These are phyloP conservation scores for Sarcophaga subvicina DNA, from an alignment of 2,888 invertebrate species.

Conservation along the genomic window DNA sequence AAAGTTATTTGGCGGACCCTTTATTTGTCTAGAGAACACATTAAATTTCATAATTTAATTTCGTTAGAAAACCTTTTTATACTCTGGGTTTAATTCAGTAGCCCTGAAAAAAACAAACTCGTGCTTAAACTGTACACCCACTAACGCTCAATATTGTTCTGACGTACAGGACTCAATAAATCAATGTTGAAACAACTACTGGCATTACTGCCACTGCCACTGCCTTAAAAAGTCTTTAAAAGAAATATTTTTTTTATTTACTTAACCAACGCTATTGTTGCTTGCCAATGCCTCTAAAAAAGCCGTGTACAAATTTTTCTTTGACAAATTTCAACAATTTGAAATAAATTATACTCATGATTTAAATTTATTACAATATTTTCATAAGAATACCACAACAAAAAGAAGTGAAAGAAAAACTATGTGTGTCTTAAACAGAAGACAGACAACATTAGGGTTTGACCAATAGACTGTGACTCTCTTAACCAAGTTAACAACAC, in stretches of 20 bases:
- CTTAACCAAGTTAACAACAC: background rate
- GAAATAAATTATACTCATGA: constrained; percentile 54
- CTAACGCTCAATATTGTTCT: background rate
- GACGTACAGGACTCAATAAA: constrained; percentile 5
- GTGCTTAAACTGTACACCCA: too few relatives aligned
- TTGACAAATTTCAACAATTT: constrained; percentile 62
- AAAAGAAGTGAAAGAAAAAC: constrained; percentile 20
- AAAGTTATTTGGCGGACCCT: too few relatives aligned
- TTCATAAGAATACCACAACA: constrained; percentile 32
- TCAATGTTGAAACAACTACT: background rate
- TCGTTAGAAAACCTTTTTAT: too few relatives aligned
- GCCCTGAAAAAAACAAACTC: too few relatives aligned
- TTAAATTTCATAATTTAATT: too few relatives aligned
- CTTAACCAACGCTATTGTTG: constrained; percentile 19
- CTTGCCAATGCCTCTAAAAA: background rate
- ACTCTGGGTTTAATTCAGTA: too few relatives aligned
- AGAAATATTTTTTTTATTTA: background rate
- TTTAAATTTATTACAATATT: constrained; percentile 33
- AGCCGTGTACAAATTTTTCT: constrained; percentile 50
- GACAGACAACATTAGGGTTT: constrained; percentile 59
- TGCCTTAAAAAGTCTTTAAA: constrained; percentile 15
- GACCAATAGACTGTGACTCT: constrained; percentile 48
- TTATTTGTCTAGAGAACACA: too few relatives aligned
- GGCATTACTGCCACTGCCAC: background rate
- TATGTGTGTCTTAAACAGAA: constrained; percentile 27